phyloP scores from a whole-genome alignment of 1,140 invertebrate species.

The Ridgeia piscesae region DNA sequence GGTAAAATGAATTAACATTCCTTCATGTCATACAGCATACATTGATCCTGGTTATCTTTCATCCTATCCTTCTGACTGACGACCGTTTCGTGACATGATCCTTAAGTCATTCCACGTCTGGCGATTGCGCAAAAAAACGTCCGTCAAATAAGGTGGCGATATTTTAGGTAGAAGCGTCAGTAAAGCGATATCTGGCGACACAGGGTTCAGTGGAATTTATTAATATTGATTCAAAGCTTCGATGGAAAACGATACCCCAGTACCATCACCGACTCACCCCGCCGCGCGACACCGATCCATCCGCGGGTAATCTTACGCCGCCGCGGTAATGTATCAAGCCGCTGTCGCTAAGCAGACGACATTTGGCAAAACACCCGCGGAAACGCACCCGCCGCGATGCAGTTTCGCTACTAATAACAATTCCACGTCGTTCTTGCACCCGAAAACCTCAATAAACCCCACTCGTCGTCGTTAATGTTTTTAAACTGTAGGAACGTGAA shows the following conservation, averaged over 20 bases:
- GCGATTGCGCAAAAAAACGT: neutral
- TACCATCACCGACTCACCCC: neutral
- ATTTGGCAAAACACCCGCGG: neutral
- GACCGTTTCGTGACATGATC: neutral
- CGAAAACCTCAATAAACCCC: neutral
- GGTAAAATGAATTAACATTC: no score
- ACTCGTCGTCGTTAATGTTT: neutral
- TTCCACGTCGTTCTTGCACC: neutral
- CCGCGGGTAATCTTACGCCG: neutral
- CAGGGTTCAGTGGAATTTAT: neutral
- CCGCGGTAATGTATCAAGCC: neutral
- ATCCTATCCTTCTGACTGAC: no score
- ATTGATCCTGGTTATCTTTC: no score
- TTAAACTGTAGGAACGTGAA: neutral
- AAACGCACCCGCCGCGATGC: neutral
- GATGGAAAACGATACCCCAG: neutral
- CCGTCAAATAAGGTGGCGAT: neutral
- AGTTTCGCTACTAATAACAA: neutral
- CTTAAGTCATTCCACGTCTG: neutral
- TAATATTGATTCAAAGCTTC: constrained; percentile 6
- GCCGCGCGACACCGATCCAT: neutral
- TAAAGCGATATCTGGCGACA: neutral
- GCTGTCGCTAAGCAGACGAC: neutral
- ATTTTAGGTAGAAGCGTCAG: neutral
- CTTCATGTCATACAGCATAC: no score